These are phyloP conservation scores for Anagyrus pseudococci DNA, from an alignment of 2,888 invertebrate species.

Conservation along the genomic window DNA sequence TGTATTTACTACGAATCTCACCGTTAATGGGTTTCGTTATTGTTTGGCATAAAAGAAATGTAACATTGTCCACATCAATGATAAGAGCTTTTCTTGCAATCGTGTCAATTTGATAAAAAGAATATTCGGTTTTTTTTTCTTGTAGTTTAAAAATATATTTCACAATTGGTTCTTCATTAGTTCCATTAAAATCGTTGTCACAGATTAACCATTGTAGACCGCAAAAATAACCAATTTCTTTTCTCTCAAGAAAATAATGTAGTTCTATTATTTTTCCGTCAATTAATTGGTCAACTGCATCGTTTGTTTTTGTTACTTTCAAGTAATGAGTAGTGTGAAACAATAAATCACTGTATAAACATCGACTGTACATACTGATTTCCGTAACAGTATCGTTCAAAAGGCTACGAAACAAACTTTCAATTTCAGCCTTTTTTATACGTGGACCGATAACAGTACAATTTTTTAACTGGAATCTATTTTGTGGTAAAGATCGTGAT, in stretches of 20 bases:
- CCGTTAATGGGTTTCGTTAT: conserved; percentile 5
- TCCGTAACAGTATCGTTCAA: background rate
- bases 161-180: background rate
- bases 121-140: background rate
- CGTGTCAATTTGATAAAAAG: conserved; percentile 2
- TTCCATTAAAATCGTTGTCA: conserved; percentile 8
- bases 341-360: background rate
- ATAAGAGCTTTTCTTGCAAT: conserved; percentile 3
- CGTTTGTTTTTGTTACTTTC: conserved; percentile 6
- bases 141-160: background rate
- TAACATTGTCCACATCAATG: conserved; percentile 3
- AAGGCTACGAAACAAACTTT: background rate
- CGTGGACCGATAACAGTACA: background rate
- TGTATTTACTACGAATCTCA: too few species aligned
- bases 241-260: conserved; percentile 7
- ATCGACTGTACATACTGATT: background rate
- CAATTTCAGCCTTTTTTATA: background rate
- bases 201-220: conserved; percentile 4
- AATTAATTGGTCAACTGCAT: conserved; percentile 4
- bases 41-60: conserved; percentile 11
- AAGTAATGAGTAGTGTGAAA: background rate
- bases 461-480: background rate
- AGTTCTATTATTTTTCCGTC: conserved; percentile 4
- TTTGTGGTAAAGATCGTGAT: background rate
- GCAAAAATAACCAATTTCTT: conserved; percentile 8